phyloP scores from a whole-genome alignment of 2,113 vertebrate species.

The Oncorhynchus kisutch region DNA sequence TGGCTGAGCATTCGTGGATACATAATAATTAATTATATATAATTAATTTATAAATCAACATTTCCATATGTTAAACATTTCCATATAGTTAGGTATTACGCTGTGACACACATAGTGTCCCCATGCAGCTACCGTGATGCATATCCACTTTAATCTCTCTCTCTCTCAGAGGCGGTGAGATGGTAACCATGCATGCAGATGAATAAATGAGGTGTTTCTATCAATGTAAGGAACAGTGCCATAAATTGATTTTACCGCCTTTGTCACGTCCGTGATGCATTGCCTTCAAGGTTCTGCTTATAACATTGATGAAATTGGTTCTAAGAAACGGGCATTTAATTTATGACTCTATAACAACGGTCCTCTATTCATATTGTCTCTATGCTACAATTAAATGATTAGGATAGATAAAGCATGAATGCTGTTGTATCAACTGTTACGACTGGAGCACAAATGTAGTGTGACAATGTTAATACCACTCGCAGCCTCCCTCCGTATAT shows the following conservation, averaged over 20 bases:
- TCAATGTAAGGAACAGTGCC: constrained; percentile 18
- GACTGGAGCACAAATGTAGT: constrained; percentile 7
- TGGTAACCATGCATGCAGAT: constrained; percentile 15
- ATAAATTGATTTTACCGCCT: constrained; percentile 47
- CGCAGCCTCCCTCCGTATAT: not conserved
- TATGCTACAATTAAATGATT: constrained; percentile 13
- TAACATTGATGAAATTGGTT: constrained; percentile 29
- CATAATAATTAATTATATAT: too few relatives aligned
- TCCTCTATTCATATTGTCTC: constrained; percentile 50
- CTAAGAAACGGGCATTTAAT: constrained; percentile 52
- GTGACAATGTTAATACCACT: not conserved
- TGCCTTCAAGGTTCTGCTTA: constrained; percentile 32
- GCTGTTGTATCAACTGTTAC: constrained; percentile 20
- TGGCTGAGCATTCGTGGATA: too few relatives aligned
- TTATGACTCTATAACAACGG: constrained; percentile 57
- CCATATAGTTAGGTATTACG: too few relatives aligned
- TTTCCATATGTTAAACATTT: too few relatives aligned
- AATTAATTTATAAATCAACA: too few relatives aligned
- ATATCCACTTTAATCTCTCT: constrained; percentile 5
- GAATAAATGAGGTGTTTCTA: constrained; percentile 36
- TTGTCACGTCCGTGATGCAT: constrained; percentile 49
- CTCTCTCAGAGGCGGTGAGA: not conserved
- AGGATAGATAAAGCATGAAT: constrained; percentile 19
- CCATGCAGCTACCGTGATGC: not conserved
- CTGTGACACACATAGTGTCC: not conserved